These are phyloP conservation scores for Dichetophora obliterata DNA, from an alignment of 2,888 invertebrate species.

Conservation along the genomic window DNA sequence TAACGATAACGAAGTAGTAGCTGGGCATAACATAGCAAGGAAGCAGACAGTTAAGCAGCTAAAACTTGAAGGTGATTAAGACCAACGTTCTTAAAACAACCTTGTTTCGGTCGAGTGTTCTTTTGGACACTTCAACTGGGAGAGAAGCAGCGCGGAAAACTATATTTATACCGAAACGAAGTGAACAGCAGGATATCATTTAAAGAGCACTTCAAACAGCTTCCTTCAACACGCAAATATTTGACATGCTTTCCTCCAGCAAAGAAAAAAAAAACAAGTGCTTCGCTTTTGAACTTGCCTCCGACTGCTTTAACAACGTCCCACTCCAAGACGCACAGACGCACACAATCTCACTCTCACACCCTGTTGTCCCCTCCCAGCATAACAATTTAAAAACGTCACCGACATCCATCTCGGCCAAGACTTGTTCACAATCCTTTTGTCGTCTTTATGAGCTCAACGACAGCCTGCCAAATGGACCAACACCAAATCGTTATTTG, in stretches of 20 bases:
- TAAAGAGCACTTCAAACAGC: constrained; percentile 24
- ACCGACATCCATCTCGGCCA: not conserved
- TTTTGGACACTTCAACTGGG: not conserved
- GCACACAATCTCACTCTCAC: not conserved
- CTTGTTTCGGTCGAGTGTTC: too few relatives aligned
- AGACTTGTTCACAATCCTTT: constrained; percentile 9
- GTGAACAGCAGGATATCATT: constrained; percentile 16
- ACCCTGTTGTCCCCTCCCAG: not conserved
- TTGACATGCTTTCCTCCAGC: not conserved
- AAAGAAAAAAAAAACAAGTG: not conserved
- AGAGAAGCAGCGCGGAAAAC: not conserved
- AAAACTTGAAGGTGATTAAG: too few relatives aligned
- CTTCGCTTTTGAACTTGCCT: not conserved
- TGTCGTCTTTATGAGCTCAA: not conserved
- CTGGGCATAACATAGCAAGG: not conserved
- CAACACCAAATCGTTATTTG: constrained; percentile 6
- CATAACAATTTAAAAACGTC: not conserved
- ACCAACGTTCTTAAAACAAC: too few relatives aligned
- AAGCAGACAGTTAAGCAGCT: not conserved
- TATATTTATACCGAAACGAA: too few relatives aligned
- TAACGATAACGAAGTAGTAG: not conserved
- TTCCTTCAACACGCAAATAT: constrained; percentile 15
- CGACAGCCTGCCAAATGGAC: constrained; percentile 21
- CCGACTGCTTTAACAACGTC: not conserved
- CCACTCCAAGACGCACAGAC: not conserved